Evolutionary conservation across 1,140 invertebrate species (phyloP), one percentile per base, ranked within the genome.

Genomic region (Gerris buenoi): DNA sequence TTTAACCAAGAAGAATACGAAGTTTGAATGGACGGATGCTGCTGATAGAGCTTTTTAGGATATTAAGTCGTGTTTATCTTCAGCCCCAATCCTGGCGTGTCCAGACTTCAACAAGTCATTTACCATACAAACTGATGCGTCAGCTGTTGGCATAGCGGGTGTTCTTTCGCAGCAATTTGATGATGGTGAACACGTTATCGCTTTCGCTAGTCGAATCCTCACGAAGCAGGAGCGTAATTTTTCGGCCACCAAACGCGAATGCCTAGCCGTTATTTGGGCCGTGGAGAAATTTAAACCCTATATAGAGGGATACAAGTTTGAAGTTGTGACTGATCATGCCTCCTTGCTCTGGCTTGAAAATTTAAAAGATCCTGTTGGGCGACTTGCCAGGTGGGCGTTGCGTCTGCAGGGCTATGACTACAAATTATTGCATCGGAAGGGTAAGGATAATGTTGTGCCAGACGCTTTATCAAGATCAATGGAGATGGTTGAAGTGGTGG

Each of bases 171-270:
- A 77, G 62, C 61, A 64, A 13, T 65, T 74, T 0, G 68, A 70
- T 10, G 68, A 65, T 25, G 29, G 27, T 13, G 71, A 74, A 57
- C 58, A 65, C 26, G 75, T 75, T 1, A 73, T 81, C 2, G 71
- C 73, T 0, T 80, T 81, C 68, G 78, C 77, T 18, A 78, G 78
- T 68, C 59, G 77, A n/a, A 68, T 68, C 0, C 66, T 81, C 10
- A 70, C 62, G 13, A 65, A 65, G 10, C 33, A 70, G 10, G 79
- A 82, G 72, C 69, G 58, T 57, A 79, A 80, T 25, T 82, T 79
- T 66, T 69, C 69, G 1, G 72, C 72, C 5, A 78, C 77, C 0
- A 79, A 83, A 71, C 69, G 72, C 64, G 80, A 83, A 74, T 76
- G 75, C 64, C 68, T 70, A 5, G 78, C 76, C 2, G 70, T 81